Conservation (phyloP, 2,113 vertebrate genomes). For the Elephantulus edwardii region DNA sequence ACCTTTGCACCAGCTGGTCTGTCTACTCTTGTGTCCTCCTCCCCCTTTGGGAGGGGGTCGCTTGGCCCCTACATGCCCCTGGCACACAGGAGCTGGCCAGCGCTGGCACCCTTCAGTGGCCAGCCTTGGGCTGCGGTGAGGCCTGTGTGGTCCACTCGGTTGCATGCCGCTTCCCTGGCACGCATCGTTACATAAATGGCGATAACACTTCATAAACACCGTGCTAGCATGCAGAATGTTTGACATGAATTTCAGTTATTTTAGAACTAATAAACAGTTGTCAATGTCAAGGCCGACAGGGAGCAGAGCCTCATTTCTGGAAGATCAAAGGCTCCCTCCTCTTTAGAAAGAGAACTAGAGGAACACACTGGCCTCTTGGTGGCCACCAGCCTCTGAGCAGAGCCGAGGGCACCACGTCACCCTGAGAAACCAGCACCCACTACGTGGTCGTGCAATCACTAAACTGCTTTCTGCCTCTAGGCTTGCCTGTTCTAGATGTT, state of each 20-base stretch:
- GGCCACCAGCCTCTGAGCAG: fast-evolving
- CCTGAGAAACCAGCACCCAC: not conserved
- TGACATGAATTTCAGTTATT: conserved; percentile 91
- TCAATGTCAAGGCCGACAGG: conserved; percentile 86
- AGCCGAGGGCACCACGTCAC: not conserved
- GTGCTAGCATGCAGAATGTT: conserved; percentile 87
- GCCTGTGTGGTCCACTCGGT: conserved; percentile 91
- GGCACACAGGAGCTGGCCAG: too few relatives aligned
- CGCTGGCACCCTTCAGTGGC: not conserved
- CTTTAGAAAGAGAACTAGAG: not conserved
- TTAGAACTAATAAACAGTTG: conserved; percentile 97
- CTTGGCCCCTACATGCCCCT: not conserved
- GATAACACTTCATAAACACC: conserved; percentile 92
- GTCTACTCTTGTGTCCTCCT: fast-evolving
- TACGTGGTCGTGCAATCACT: not conserved
- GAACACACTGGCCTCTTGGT: not conserved
- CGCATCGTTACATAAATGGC: conserved; percentile 85
- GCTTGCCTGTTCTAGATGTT: not conserved
- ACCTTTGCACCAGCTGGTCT: not conserved
- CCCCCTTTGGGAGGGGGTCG: fast-evolving
- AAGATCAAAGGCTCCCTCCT: conserved; percentile 90
- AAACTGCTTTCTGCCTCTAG: not conserved
- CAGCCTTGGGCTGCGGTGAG: conserved; percentile 47
- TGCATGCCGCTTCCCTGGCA: conserved; percentile 83
- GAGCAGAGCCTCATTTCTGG: conserved; percentile 90